phyloP scores from a whole-genome alignment of 1,140 invertebrate species.

The Lineus longissimus region DNA sequence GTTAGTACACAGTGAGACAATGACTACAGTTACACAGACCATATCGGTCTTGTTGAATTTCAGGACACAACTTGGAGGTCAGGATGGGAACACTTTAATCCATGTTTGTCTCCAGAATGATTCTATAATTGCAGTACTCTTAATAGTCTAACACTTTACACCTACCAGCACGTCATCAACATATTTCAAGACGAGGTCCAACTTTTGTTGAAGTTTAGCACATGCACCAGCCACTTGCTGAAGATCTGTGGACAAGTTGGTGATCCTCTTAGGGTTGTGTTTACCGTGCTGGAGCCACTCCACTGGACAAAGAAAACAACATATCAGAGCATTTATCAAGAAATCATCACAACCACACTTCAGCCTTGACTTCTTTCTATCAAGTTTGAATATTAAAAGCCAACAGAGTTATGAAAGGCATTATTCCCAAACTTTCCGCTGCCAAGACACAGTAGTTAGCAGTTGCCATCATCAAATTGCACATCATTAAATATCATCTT shows the following conservation, averaged over 20 bases:
- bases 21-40: neutral
- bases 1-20: neutral
- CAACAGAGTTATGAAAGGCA: too few relatives aligned
- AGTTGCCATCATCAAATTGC: too few relatives aligned
- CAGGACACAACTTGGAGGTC: too few relatives aligned
- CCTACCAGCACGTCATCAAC: conserved; percentile 70
- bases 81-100: neutral
- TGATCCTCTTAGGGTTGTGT: conserved; percentile 53
- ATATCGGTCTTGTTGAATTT: neutral
- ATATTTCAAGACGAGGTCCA: conserved; percentile 79
- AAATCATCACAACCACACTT: too few relatives aligned
- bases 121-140: neutral
- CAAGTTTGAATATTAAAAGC: neutral
- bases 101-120: neutral
- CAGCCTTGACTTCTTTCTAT: neutral
- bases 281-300: conserved; percentile 58
- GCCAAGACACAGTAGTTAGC: too few relatives aligned
- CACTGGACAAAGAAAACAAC: conserved; percentile 57
- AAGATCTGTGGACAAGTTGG: conserved; percentile 79
- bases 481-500: too few relatives aligned
- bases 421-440: too few relatives aligned
- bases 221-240: conserved; percentile 81
- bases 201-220: conserved; percentile 67
- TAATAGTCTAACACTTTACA: conserved; percentile 2
- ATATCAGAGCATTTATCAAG: too few relatives aligned